Evolutionary conservation across 2,888 invertebrate genomes (phyloP), one percentile per base, ranked within the genome.

Genomic region (Liposcelis brunnea): DNA sequence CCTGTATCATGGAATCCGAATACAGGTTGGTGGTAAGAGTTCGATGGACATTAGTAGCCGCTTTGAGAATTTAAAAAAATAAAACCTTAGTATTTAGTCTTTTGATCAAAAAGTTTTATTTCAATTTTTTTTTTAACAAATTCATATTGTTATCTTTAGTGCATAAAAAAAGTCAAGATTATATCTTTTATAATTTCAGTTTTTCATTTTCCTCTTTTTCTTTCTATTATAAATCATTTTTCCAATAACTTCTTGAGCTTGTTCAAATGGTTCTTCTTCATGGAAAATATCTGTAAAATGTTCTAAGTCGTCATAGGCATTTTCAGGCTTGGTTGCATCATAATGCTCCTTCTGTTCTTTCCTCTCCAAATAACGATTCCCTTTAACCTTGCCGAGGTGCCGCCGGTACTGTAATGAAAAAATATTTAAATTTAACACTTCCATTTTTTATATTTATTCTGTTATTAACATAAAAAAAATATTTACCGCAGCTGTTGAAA

Each of bases 401-500:
- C 81, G 78, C 16, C 91, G 74, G 55, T 81, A 74, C 71, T 75
- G 57, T 31, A 63, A 60, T 52, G 48, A 48, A 44, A 46, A 50
- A 47, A 21, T n/a, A n/a, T n/a, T 26, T 26, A 26, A 26, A 26
- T 4, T 26, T 26, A 26, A 26, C 8, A 26, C 4, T 6, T 8
- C 4, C 5, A 26, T 6, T 26, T 26, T 38, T 44, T 44, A 26
- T 15, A 33, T 18, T 37, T 40, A 47, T 40, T 21, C 40, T 2
- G 14, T 43, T n/a, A n/a, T 36, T 15, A 42, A 19, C 37, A 42
- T 26, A 37, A 18, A 5, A 19, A 38, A 32, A n/a, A 47, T 46
- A 54, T 57, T 59, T 63, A 76, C 74, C 60, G 78, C 80, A 43
- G 91, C 80, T 12, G 97, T 97, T 50, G 91, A 86, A 0, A 91